Evolutionary conservation across 2,888 invertebrate genomes (phyloP).

Genomic region (Rhagonycha fulva): DNA sequence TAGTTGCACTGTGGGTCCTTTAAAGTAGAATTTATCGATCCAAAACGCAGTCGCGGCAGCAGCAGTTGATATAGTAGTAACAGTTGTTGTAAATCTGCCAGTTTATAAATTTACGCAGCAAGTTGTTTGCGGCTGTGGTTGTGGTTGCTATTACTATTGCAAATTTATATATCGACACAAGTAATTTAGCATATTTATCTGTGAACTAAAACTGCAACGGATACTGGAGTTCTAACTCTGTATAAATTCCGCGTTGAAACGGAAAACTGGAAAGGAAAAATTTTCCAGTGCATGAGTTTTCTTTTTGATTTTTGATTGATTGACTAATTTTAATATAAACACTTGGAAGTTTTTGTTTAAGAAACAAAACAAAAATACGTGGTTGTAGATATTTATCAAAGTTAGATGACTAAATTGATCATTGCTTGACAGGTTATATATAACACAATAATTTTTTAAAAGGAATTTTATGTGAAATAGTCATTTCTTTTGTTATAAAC

Average conservation of each 20-base stretch:
- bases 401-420: not conserved
- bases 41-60: too few relatives aligned
- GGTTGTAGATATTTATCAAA: not conserved
- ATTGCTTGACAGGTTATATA: not conserved
- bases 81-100: too few relatives aligned
- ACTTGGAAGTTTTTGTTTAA: not conserved
- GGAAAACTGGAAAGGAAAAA: not conserved
- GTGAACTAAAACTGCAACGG: not conserved
- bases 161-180: not conserved
- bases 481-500: conserved; percentile 1
- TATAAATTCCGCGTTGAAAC: not conserved
- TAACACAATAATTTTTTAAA: not conserved
- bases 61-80: too few relatives aligned
- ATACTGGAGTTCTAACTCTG: not conserved
- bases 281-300: not conserved
- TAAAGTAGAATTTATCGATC: too few relatives aligned
- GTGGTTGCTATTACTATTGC: too few relatives aligned
- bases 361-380: not conserved
- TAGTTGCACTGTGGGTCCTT: too few relatives aligned
- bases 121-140: too few relatives aligned
- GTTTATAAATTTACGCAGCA: too few relatives aligned
- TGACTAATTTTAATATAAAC: not conserved
- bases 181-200: not conserved
- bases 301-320: not conserved
- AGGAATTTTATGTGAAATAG: conserved; percentile 1